Conservation (phyloP, 2,888 invertebrate genomes). For the Lasioglossum figueresi region DNA sequence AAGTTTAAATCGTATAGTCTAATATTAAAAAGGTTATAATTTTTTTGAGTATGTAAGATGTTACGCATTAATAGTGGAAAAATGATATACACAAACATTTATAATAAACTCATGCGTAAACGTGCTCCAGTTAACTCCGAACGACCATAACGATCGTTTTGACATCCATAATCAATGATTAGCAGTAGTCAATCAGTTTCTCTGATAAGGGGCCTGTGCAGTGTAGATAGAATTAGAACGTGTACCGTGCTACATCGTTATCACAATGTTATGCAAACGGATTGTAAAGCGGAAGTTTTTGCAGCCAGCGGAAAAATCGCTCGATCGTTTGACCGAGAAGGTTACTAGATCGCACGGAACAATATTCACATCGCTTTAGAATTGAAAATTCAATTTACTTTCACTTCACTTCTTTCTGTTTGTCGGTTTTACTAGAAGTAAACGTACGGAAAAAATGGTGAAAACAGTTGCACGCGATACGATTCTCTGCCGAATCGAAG, state of each 20-base stretch:
- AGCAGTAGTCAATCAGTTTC: slow-evolving; percentile 15
- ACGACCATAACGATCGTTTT: not conserved
- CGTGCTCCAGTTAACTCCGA: not conserved
- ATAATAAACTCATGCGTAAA: no score
- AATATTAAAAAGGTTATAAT: no score
- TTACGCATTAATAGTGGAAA: no score
- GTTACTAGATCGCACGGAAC: not conserved
- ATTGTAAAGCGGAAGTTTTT: slow-evolving; percentile 14
- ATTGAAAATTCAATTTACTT: not conserved
- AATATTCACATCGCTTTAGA: not conserved
- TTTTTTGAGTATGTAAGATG: no score
- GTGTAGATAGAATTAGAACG: slow-evolving; percentile 5
- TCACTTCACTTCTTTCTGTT: not conserved
- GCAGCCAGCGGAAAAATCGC: no score
- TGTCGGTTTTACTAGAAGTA: not conserved
- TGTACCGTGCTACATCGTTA: slow-evolving; percentile 11
- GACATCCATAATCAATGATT: slow-evolving; percentile 33
- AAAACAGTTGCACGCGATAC: no score
- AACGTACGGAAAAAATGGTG: not conserved
- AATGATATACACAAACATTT: no score
- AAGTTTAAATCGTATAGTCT: no score
- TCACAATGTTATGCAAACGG: slow-evolving; percentile 1
- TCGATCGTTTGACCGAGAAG: not conserved
- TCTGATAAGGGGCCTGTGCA: slow-evolving; percentile 26
- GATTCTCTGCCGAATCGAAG: not conserved